Evolutionary conservation across 92 coral and sea anemone genomes (phyloP), one percentile per base, ranked within the genome.

Genomic region (Siderastrea siderea): DNA sequence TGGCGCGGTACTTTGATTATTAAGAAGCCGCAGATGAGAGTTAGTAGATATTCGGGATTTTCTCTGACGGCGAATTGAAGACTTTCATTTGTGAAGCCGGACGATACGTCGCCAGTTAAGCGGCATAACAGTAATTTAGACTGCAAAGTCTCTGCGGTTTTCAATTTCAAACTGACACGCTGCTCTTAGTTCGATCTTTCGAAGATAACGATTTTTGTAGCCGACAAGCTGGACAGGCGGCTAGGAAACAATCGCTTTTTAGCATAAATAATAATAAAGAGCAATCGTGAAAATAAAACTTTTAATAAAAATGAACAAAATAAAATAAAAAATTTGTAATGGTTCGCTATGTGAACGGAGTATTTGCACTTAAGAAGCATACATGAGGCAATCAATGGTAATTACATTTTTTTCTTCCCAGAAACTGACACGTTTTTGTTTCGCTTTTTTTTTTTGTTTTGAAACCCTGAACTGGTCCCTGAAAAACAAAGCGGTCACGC

Each of bases 31-130:
- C 53, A 17, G 48, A 54, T n/a, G 63, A 53, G 53, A 74, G 63
- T 63, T 53, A 19, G 49, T 55, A 47, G 4, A 7, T 57, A 48
- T 12, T 68, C 16, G 9, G 16, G 38, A 38, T 74, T 12, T 74
- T 50, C n/a, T 52, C 59, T 15, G 57, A 58, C 60, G 64, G 43
- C 47, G 73, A 15, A 70, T 70, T 55, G 68, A 70, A 51, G 19
- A 44, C 68, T 57, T 57, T 57, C 46, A 47, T 13, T 59, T 59
- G 19, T 58, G 38, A 38, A 38, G 53, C 49, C 59, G 78, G 86
- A 82, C 78, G 17, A 2, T 16, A 10, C 26, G 86, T 82, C 86
- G 86, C 86, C 86, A 82, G 12, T 58, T 2, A 44, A 58, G 86
- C 58, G 73, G 45, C 67, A 69, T 17, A 68, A 44, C 26, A 13